phyloP scores from a whole-genome alignment of 2,888 invertebrate species.

The Seladonia tumulorum region DNA sequence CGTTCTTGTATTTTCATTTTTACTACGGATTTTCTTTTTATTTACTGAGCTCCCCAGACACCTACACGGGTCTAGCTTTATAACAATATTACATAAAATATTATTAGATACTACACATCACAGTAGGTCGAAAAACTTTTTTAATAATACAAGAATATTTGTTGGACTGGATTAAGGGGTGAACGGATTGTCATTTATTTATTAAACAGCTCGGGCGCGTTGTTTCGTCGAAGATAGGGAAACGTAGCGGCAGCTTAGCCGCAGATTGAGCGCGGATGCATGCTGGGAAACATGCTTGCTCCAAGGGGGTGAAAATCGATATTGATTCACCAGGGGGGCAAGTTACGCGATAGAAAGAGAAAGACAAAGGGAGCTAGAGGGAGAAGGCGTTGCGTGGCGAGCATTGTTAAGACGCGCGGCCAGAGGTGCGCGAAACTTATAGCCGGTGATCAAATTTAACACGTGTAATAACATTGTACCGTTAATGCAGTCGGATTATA shows the following conservation, averaged over 20 bases:
- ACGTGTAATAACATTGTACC: constrained; percentile 72
- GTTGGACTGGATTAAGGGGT: background rate
- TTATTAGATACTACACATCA: too few species aligned
- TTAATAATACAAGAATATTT: background rate
- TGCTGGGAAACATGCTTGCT: constrained; percentile 7
- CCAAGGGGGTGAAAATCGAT: constrained; percentile 52
- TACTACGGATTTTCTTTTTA: background rate
- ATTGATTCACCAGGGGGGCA: constrained; percentile 33
- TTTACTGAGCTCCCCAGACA: too few species aligned
- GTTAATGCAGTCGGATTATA: constrained; percentile 67
- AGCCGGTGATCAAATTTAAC: constrained; percentile 72
- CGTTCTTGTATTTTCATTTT: background rate
- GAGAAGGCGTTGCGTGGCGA: constrained; percentile 29
- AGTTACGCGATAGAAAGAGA: background rate
- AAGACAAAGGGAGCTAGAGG: background rate
- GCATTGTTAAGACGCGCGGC: constrained; percentile 62
- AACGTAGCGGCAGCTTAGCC: constrained; percentile 34
- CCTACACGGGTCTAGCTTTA: too few species aligned
- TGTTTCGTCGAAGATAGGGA: constrained; percentile 17
- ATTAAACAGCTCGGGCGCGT: background rate
- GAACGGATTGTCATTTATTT: constrained; percentile 32
- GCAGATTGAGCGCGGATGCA: constrained; percentile 43
- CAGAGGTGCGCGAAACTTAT: constrained; percentile 63
- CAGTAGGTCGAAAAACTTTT: too few species aligned
- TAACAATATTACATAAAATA: too few species aligned